Percentiles rank a stretch among this genome's conserved stretches.
Conservation (phyloP, 53 echinoderm and acorn worm species). For the Arbacia lixula region DNA sequence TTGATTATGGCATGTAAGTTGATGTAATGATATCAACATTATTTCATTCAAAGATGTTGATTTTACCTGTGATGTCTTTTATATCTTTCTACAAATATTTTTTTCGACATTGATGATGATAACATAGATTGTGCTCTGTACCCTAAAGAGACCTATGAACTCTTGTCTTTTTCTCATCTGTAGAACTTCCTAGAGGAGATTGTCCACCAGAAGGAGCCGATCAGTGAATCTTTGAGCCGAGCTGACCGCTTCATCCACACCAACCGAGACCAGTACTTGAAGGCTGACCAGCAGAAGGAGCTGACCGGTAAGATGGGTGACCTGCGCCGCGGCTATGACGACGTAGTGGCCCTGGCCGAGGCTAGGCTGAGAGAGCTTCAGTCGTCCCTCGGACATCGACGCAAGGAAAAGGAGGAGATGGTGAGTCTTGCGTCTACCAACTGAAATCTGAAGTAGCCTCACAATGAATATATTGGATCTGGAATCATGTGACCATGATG, state of each 20-base stretch:
- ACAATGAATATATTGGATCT: too few relatives aligned
- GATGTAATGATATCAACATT: too few relatives aligned
- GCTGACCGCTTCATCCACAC: constrained; percentile 80
- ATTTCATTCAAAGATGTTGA: too few relatives aligned
- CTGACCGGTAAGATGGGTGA: constrained; percentile 81
- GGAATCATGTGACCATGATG: too few relatives aligned
- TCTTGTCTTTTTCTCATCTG: background rate
- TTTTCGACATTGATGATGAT: background rate
- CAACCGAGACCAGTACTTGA: constrained; percentile 84
- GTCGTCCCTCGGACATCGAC: constrained; percentile 65
- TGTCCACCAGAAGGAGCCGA: constrained; percentile 89
- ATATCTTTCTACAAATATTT: too few relatives aligned
- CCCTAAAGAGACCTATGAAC: background rate
- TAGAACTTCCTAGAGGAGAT: constrained; percentile 97
- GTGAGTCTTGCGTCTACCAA: too few relatives aligned
- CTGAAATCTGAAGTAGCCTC: too few relatives aligned
- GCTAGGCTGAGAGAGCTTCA: constrained; percentile 78
- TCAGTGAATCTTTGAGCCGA: constrained; percentile 69
- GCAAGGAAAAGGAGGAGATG: constrained; percentile 95
- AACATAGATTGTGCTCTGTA: background rate
- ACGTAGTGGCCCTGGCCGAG: constrained; percentile 71
- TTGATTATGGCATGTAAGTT: too few relatives aligned
- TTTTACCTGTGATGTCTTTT: too few relatives aligned
- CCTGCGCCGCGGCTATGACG: constrained; percentile 73
- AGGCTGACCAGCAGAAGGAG: constrained; percentile 90